These are phyloP conservation scores for Allobates femoralis DNA, from an alignment of 2,797 vertebrate genomes.

Conservation along the genomic window DNA sequence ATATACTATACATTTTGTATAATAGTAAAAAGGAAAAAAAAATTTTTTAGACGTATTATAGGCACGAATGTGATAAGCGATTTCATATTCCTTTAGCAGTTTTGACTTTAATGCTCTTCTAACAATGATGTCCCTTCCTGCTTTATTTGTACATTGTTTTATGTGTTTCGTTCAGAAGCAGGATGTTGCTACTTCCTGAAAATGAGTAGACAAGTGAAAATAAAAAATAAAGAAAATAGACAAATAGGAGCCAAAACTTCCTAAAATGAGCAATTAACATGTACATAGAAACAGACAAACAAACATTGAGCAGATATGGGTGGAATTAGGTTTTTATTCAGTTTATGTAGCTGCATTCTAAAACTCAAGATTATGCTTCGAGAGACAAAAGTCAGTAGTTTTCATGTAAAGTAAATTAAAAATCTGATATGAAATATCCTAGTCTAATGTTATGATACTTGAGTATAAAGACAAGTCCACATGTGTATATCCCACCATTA, in stretches of 20 bases:
- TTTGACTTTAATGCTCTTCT: conserved; percentile 5
- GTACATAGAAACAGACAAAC: conserved; percentile 35
- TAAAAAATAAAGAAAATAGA: conserved; percentile 50
- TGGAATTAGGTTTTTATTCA: background rate
- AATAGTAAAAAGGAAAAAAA: background rate
- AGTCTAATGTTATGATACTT: background rate
- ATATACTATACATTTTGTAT: no score
- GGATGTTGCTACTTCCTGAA: conserved; percentile 62
- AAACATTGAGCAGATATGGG: background rate
- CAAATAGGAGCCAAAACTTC: conserved; percentile 62
- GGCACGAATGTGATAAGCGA: background rate
- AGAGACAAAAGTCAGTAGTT: background rate
- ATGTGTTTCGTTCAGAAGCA: conserved; percentile 50
- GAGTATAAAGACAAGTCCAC: background rate
- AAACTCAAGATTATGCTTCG: background rate
- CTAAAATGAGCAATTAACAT: conserved; percentile 54
- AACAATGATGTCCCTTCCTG: conserved; percentile 43
- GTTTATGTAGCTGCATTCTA: background rate
- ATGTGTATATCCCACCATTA: background rate
- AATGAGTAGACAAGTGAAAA: conserved; percentile 56
- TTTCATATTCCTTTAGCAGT: background rate
- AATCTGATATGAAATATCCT: background rate
- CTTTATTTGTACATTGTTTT: conserved; percentile 54
- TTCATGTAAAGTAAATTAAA: no score
- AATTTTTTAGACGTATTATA: background rate